Percentiles rank a stretch among this genome's conserved stretches.
These are phyloP conservation scores for Amyelois transitella DNA, from an alignment of 1,140 invertebrate genomes.

Conservation along the genomic window DNA sequence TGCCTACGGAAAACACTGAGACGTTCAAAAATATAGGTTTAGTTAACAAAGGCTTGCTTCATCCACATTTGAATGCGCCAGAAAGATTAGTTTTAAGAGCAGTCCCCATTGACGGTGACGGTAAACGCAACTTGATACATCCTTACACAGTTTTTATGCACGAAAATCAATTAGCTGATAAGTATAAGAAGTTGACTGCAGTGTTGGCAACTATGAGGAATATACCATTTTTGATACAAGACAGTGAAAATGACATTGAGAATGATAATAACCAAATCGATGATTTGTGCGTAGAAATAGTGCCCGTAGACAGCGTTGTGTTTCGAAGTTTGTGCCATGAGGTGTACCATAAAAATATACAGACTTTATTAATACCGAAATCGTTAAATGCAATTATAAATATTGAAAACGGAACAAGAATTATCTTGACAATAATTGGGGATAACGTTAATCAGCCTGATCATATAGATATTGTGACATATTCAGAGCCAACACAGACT, in stretches of 20 bases:
- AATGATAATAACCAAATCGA: conserved; percentile 36
- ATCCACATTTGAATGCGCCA: conserved; percentile 45
- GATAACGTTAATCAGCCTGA: conserved; percentile 60
- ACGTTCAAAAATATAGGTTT: conserved; percentile 54
- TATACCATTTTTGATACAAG: conserved; percentile 46
- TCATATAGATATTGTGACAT: conserved; percentile 76
- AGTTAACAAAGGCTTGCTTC: conserved; percentile 48
- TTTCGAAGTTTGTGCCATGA: conserved; percentile 56
- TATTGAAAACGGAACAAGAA: conserved; percentile 57
- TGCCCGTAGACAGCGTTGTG: conserved; percentile 51
- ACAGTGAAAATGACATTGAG: conserved; percentile 30
- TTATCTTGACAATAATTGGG: conserved; percentile 57
- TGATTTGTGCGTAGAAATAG: conserved; percentile 64
- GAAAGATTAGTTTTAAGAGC: conserved; percentile 50
- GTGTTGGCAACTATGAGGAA: conserved; percentile 58
- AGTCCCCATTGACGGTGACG: conserved; percentile 58
- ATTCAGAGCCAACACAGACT: conserved; percentile 49
- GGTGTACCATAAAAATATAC: conserved; percentile 59
- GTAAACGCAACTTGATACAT: conserved; percentile 63
- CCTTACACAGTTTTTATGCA: conserved; percentile 64
- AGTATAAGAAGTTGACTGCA: conserved; percentile 45
- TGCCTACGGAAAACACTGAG: conserved; percentile 27
- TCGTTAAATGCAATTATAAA: conserved; percentile 61
- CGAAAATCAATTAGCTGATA: conserved; percentile 49
- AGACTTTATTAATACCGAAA: conserved; percentile 62